Base-by-base conservation (phyloP, 2,888 invertebrate species). In the Aromia moschata region DNA sequence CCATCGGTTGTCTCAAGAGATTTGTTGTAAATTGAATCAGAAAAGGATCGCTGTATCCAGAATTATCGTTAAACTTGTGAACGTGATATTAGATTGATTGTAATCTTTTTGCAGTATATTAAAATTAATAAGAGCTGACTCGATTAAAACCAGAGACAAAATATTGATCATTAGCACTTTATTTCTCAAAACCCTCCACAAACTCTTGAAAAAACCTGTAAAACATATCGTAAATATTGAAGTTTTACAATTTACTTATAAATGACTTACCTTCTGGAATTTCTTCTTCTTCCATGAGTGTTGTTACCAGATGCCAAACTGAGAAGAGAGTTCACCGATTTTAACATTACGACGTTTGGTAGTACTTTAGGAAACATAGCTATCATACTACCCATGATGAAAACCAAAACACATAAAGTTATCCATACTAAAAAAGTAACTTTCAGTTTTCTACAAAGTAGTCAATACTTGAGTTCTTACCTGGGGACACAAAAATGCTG, bases 81-180 rank as follows among this genome's bases (percentile, higher is more conserved):
- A 85, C 76, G 57, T 84, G 83, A 74, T 85, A 88, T 62, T 82
- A 0, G 87, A 83, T 69, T 87, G 85, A 65, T 87, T 77, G 68
- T 85, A 86, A 45, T 80, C 78, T 62, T 85, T 83, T 74, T 87
- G 86, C 60, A 84, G 82, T 11, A 79, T 72, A 1, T 79, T 71
- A 57, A 84, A 87, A 74, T 88, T 88, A 1, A 84, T 70, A 0
- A 85, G 57, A 0, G 84, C 88, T 31, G 83, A 81, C 53, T 83
- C 77, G 64, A 85, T 81, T 36, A 85, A 81, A 60, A 83, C 81
- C 2, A 83, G 75, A 3, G 85, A 82, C 3, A 84, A 36, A 15
- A 84, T 76, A 62, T 85, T 87, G 17, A 83, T 76, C 36, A 86
- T 74, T 0, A 87, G 73, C 54, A 86, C 77, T 70, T 82, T 84